Percentiles rank a stretch among this genome's conserved stretches.
These are phyloP conservation scores for Petrolisthes cinctipes DNA, from an alignment of 2,888 invertebrate species.

Conservation along the genomic window DNA sequence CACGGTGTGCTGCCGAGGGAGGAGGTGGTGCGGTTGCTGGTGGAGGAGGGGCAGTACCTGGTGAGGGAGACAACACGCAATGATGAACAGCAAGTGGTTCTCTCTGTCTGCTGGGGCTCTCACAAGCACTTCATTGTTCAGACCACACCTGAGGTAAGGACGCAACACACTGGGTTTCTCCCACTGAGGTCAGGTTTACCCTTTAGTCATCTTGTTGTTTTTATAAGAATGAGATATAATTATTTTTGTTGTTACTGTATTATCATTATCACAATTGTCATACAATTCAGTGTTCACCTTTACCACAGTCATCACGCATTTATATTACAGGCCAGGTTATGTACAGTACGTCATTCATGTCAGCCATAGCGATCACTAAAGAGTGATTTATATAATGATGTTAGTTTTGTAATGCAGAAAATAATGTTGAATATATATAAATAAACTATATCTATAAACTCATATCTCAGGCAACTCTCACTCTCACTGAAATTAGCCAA, in stretches of 20 bases:
- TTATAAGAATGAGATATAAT: conserved; percentile 25
- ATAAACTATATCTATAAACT: no score
- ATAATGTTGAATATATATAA: no score
- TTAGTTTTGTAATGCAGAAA: no score
- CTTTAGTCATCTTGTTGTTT: neutral
- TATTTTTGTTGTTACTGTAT: neutral
- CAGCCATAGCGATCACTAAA: no score
- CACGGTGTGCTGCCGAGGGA: conserved; percentile 96
- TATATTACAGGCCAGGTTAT: no score
- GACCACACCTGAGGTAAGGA: conserved; percentile 85
- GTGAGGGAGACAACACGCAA: conserved; percentile 86
- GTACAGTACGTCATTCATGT: no score
- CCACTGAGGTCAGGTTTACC: no score
- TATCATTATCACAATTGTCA: neutral
- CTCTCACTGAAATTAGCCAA: no score
- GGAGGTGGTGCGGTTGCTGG: conserved; percentile 90
- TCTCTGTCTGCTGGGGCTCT: conserved; percentile 95
- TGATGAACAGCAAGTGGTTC: conserved; percentile 73
- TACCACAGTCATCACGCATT: no score
- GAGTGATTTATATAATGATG: no score
- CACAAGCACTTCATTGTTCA: conserved; percentile 98
- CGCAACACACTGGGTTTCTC: no score
- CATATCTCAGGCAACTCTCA: no score
- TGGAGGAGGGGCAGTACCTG: conserved; percentile 93
- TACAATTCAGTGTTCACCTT: conserved; percentile 6